These are phyloP conservation scores for Monopterus albus DNA, from an alignment of 2,113 vertebrate species.

Conservation along the genomic window DNA sequence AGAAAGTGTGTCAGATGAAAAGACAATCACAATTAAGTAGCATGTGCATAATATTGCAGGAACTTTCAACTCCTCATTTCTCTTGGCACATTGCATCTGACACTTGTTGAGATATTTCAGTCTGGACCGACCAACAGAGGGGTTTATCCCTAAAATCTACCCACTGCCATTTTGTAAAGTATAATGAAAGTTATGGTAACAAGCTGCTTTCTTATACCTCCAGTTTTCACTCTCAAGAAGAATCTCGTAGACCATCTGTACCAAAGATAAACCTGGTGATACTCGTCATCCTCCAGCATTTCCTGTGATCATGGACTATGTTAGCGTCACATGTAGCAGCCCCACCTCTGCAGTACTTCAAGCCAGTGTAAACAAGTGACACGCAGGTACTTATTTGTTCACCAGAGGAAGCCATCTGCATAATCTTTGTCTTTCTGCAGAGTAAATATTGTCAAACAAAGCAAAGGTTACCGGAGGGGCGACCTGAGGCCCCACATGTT, in stretches of 20 bases:
- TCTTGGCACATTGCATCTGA: too few relatives aligned
- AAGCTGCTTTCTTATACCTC: too few relatives aligned
- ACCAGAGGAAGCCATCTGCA: conserved; percentile 2
- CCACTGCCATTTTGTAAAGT: too few relatives aligned
- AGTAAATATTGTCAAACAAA: conserved; percentile 64
- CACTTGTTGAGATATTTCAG: too few relatives aligned
- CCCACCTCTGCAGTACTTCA: conserved; percentile 2
- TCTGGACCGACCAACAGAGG: too few relatives aligned
- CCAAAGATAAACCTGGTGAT: neutral
- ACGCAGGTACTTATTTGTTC: conserved; percentile 13
- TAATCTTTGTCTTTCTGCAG: conserved; percentile 28
- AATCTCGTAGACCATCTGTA: neutral
- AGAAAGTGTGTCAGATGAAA: too few relatives aligned
- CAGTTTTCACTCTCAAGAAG: neutral
- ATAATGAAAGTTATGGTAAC: too few relatives aligned
- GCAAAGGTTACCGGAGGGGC: neutral
- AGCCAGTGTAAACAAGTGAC: conserved; percentile 34
- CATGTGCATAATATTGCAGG: too few relatives aligned
- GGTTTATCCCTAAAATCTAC: too few relatives aligned
- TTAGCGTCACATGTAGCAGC: neutral
- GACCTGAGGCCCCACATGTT: neutral
- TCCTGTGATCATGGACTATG: neutral
- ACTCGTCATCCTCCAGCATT: conserved; percentile 3
- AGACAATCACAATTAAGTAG: too few relatives aligned
- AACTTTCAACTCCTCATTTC: too few relatives aligned